phyloP scores from a whole-genome alignment of 1,140 invertebrate species.

The Ectropis grisescens region DNA sequence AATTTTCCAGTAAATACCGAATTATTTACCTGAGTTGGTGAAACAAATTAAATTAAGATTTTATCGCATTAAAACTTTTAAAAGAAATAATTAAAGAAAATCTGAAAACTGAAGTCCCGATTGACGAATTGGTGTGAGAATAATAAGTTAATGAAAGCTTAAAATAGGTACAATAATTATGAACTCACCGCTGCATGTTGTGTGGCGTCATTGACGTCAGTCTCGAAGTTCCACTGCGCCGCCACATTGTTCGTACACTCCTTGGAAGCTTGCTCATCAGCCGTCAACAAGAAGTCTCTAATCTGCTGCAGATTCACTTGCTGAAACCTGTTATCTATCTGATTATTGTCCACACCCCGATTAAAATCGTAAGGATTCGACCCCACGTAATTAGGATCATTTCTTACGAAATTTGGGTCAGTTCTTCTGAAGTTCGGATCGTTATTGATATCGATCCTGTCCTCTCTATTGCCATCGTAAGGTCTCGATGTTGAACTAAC shows the following conservation, averaged over 20 bases:
- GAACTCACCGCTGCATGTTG: conserved; percentile 85
- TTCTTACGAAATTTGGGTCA: conserved; percentile 50
- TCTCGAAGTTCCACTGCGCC: conserved; percentile 90
- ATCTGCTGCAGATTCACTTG: conserved; percentile 45
- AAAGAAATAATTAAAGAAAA: too few relatives aligned
- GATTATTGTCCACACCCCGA: conserved; percentile 32
- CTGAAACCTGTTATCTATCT: conserved; percentile 43
- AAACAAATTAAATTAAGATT: too few relatives aligned
- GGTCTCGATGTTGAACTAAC: conserved; percentile 49
- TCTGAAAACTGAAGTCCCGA: too few relatives aligned
- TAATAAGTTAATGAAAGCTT: too few relatives aligned
- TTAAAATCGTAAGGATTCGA: conserved; percentile 52
- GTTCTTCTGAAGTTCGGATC: conserved; percentile 57
- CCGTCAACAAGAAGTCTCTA: conserved; percentile 73
- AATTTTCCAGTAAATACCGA: too few relatives aligned
- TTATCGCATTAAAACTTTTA: too few relatives aligned
- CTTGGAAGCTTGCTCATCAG: conserved; percentile 80
- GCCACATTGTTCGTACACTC: conserved; percentile 86
- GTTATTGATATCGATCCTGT: conserved; percentile 51
- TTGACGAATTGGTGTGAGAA: too few relatives aligned
- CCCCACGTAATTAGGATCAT: conserved; percentile 49
- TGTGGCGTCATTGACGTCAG: conserved; percentile 85
- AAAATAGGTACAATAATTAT: too few relatives aligned
- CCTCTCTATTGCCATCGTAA: conserved; percentile 42
- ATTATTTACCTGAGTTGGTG: too few relatives aligned